These are phyloP conservation scores for Chrysolina americana DNA, from an alignment of 2,888 invertebrate genomes.

Conservation along the genomic window DNA sequence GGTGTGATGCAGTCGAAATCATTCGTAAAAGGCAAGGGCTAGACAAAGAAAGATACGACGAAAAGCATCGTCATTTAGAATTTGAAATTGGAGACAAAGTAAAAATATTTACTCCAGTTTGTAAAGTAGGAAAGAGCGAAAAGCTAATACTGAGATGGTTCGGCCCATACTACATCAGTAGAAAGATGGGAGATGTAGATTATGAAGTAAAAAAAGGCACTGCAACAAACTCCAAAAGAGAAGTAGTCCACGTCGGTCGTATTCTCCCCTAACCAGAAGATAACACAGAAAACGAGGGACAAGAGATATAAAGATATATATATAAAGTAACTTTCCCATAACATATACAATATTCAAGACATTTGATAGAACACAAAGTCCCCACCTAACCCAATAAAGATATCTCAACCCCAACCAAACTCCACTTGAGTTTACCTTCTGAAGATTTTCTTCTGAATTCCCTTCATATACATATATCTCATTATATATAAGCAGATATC, in stretches of 20 bases:
- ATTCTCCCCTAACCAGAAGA: conserved; percentile 41
- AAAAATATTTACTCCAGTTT: too few species aligned
- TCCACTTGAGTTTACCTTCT: too few species aligned
- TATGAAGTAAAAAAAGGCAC: conserved; percentile 44
- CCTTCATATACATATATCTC: neutral
- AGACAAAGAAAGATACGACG: too few species aligned
- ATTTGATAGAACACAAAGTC: neutral
- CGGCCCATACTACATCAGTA: conserved; percentile 49
- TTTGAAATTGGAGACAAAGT: too few species aligned
- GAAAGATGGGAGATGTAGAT: conserved; percentile 47
- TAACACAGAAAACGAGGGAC: too few species aligned
- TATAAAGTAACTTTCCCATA: neutral
- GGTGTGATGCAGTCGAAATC: conserved; percentile 50
- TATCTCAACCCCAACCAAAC: neutral
- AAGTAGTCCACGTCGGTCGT: conserved; percentile 47
- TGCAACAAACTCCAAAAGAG: conserved; percentile 31
- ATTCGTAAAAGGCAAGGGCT: conserved; percentile 34
- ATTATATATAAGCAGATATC: neutral
- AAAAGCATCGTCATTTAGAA: too few species aligned
- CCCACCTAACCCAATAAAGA: neutral
- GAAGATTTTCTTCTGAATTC: neutral
- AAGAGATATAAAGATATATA: neutral
- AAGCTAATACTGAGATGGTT: too few species aligned
- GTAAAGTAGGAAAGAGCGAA: too few species aligned
- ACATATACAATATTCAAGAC: neutral